Evolutionary conservation across 1,140 invertebrate genomes (phyloP), one percentile per base, ranked within the genome.

Genomic region (Sycobia sp.): DNA sequence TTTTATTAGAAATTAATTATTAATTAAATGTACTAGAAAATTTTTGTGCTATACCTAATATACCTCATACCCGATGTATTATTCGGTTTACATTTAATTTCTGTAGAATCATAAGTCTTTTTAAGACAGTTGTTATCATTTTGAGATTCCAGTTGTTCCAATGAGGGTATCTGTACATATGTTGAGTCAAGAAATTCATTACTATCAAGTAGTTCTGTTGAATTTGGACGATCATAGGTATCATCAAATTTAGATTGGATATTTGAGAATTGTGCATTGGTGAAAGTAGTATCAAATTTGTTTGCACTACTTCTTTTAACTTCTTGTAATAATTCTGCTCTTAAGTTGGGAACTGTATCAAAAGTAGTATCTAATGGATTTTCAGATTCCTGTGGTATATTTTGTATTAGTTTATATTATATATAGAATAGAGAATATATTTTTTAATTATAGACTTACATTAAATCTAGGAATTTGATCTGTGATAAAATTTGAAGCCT

Each of bases 301-400:
- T 67, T 65, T 18, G 68, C 69, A 14, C 53, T 61, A 16, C 41
- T 69, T 41, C 72, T 66, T 5, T 69, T 57, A 25, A 70, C 69
- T 62, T 74, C 72, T 36, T 77, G 62, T 2, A 77, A 25, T 22
- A 78, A 61, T 22, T 75, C 75, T 46, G 69, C 71, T 22, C 75
- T 69, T 29, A 72, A 62, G 16, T 63, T 67, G 13, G 60, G 71
- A 14, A 67, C 22, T 38, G 55, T 34, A 29, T 46, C 36, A 29
- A 44, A 72, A 11, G 49, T 66, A 5, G 68, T 14, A 44, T 71
- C 41, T 14, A 73, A 55, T 23, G 22, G 4, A 43, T 46, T 60
- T 1, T 46, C 23, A 32, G 3, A 39, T 49, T 13, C 60, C 60
- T 62, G 14, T 14, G n/a, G n/a, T n/a, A n/a, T n/a, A n/a, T n/a